Base-by-base conservation (phyloP, 1,140 invertebrate genomes). In the Bacillus rossius region DNA sequence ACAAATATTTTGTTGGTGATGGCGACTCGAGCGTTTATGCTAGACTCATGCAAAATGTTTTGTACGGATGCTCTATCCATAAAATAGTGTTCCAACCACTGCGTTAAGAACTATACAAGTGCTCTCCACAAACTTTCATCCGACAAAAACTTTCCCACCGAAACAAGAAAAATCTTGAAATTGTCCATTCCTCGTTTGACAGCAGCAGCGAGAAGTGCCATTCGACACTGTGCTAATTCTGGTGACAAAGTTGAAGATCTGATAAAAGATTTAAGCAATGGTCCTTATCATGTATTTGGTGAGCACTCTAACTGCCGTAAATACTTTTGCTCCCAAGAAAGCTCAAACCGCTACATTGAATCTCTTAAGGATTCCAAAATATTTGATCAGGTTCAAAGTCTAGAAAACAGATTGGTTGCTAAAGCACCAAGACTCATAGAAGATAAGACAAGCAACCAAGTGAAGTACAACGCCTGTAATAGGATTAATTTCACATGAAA, bases 51-150 rank as follows among this genome's bases (percentile, higher is more conserved):
- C 49, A 29, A 25, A 29, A 29, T n/a, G 23, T 26, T 7, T 22
- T 8, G 16, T 51, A 51, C 23, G 49, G 49, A 20, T 8, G 23
- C 23, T 19, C 10, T 22, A 25, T 51, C 8, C n/a, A 22, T 8
- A 60, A 60, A 37, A 37, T 60, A 13, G 38, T 60, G 59, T 50
- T 40, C 52, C 34, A 59, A 59, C 38, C 57, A 59, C 19, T 25
- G 53, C 37, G 51, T 47, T n/a, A 26, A 3, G 1, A 57, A 57
- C 17, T 13, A 62, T 8, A 41, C 3, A 5, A 34, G 26, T 1
- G 4, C 29, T 2, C 17, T 61, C 1, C 59, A 50, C 1, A 20
- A 61, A 20, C 52, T 52, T 16, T 20, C 8, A 1, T 52, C 42
- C 20, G 3, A 20, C 42, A 17, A 17, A 8, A 16, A 45, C 20